These are phyloP conservation scores for Probaryconus sp. DNA, from an alignment of 1,140 invertebrate species.

Conservation along the genomic window DNA sequence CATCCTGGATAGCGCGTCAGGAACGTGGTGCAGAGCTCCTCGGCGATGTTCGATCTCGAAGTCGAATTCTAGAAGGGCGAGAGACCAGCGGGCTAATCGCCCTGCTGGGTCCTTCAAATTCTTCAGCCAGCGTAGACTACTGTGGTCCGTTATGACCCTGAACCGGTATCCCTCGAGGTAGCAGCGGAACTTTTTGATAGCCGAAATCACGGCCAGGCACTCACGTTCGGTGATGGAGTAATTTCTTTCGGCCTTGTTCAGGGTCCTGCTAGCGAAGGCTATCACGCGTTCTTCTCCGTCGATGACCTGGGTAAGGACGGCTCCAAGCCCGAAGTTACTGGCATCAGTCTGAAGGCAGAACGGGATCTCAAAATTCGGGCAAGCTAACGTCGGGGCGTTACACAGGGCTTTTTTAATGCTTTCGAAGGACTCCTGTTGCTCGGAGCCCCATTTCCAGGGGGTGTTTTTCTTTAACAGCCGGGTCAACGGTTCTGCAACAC, in stretches of 20 bases:
- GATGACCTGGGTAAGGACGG: slow-evolving; percentile 33
- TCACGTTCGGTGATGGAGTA: slow-evolving; percentile 42
- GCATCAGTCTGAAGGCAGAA: slow-evolving; percentile 51
- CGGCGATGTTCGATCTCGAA: slow-evolving; percentile 14
- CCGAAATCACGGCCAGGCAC: slow-evolving; percentile 8
- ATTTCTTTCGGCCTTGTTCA: slow-evolving; percentile 29
- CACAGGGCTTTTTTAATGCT: background rate
- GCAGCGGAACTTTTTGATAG: background rate
- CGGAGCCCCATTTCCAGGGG: background rate
- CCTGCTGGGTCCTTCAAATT: slow-evolving; percentile 65
- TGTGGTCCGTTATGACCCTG: slow-evolving; percentile 7
- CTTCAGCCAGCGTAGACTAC: background rate
- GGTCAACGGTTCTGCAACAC: slow-evolving; percentile 63
- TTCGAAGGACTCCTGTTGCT: background rate
- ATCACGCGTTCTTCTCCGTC: slow-evolving; percentile 29
- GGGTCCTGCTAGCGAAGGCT: slow-evolving; percentile 32
- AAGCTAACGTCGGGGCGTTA: slow-evolving; percentile 19
- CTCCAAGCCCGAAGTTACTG: too few relatives aligned
- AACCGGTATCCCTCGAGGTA: background rate
- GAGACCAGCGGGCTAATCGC: slow-evolving; percentile 62
- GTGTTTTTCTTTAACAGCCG: too few relatives aligned
- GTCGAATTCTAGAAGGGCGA: slow-evolving; percentile 25
- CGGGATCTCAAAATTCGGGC: slow-evolving; percentile 30
- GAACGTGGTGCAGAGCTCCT: slow-evolving; percentile 11
- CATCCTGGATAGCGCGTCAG: slow-evolving; percentile 32